phyloP scores from a whole-genome alignment of 2,113 vertebrate species.

The Perccottus glenii region DNA sequence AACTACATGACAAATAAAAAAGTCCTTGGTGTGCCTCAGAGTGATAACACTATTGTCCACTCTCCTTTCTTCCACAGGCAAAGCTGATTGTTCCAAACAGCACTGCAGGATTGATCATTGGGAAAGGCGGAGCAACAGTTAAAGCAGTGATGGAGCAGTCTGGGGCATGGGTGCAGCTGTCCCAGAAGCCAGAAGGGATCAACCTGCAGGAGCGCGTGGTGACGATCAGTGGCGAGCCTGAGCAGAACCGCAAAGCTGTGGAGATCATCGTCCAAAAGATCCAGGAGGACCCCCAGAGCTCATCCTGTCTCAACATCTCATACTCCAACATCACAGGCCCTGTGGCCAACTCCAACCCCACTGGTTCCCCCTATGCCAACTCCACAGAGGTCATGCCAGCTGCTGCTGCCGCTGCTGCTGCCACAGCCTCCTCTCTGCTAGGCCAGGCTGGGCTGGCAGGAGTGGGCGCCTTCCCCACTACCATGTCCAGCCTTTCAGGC shows the following conservation, averaged over 20 bases:
- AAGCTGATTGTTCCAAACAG: conserved; percentile 95
- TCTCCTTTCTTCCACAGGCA: conserved; percentile 75
- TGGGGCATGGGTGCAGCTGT: conserved; percentile 93
- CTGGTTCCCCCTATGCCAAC: conserved; percentile 94
- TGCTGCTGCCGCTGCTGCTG: conserved; percentile 81
- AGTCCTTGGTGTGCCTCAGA: too few species aligned
- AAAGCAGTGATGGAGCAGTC: conserved; percentile 96
- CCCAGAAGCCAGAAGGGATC: conserved; percentile 92
- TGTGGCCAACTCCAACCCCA: conserved; percentile 94
- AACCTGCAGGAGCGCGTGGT: conserved; percentile 94
- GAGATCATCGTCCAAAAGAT: conserved; percentile 95
- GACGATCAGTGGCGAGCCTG: conserved; percentile 90
- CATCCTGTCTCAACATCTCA: conserved; percentile 94
- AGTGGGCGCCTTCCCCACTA: conserved; percentile 86
- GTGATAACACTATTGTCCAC: too few species aligned
- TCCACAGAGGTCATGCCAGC: conserved; percentile 87
- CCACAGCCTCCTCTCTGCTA: conserved; percentile 86
- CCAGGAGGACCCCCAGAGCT: conserved; percentile 94
- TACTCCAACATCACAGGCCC: conserved; percentile 93
- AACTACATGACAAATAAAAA: too few species aligned
- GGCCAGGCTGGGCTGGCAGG: conserved; percentile 86
- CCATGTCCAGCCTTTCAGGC: conserved; percentile 90
- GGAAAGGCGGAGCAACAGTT: conserved; percentile 91
- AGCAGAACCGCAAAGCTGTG: conserved; percentile 91
- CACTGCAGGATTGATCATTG: conserved; percentile 92